Conservation (phyloP, 2,888 invertebrate species). For the Rhagonycha lutea region DNA sequence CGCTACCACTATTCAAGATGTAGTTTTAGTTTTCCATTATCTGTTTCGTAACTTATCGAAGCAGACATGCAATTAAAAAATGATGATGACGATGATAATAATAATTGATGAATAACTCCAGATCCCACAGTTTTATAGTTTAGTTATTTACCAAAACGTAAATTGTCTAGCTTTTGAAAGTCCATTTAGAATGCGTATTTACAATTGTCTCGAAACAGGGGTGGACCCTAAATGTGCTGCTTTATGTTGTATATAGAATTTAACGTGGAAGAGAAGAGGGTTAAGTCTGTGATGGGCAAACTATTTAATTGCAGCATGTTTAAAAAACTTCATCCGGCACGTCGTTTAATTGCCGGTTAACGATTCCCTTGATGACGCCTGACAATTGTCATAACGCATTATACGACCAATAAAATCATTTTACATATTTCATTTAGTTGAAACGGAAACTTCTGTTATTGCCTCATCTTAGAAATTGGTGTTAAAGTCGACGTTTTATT, state of each 20-base stretch:
- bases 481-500: constrained; percentile 9
- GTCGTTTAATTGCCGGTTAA: constrained; percentile 55
- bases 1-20: not conserved
- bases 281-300: constrained; percentile 31
- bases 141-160: constrained; percentile 30
- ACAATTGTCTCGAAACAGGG: constrained; percentile 37
- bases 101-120: not conserved
- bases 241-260: constrained; percentile 38
- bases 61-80: not conserved
- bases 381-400: constrained; percentile 47
- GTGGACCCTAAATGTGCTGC: constrained; percentile 40
- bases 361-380: constrained; percentile 49
- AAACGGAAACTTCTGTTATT: constrained; percentile 26
- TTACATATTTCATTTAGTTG: constrained; percentile 34
- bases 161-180: constrained; percentile 42
- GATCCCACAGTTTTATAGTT: constrained; percentile 8
- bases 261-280: constrained; percentile 28
- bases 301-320: constrained; percentile 26
- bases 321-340: constrained; percentile 48
- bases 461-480: constrained; percentile 21
- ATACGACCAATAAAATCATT: constrained; percentile 53
- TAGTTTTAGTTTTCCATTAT: not conserved
- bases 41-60: not conserved
- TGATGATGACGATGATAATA: not conserved
- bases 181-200: constrained; percentile 45